Percentiles rank a stretch among this genome's conserved stretches.
These are phyloP conservation scores for Bicyclus anynana DNA, from an alignment of 1,140 invertebrate species.

Conservation along the genomic window DNA sequence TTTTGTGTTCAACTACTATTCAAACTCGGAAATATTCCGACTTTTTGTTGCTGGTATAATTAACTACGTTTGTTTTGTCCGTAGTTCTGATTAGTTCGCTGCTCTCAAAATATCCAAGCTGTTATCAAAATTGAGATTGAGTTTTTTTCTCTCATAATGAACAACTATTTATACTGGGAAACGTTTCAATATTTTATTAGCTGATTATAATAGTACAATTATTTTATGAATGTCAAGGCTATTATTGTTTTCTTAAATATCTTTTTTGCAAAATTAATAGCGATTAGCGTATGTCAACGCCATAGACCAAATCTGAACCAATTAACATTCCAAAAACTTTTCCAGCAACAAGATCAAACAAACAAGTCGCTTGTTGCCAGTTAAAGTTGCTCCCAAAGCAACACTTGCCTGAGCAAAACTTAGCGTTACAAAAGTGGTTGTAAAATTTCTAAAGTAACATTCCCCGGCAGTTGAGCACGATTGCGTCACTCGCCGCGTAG, in stretches of 20 bases:
- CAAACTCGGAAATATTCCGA: background rate
- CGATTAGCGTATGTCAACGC: too few relatives aligned
- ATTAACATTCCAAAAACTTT: too few relatives aligned
- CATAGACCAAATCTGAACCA: too few relatives aligned
- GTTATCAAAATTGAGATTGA: conserved; percentile 25
- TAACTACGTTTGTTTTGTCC: background rate
- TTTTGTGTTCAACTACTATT: conserved; percentile 1
- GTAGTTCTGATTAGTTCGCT: too few relatives aligned
- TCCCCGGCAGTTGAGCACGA: background rate
- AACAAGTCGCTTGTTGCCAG: background rate
- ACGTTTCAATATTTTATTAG: background rate
- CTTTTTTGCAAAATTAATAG: too few relatives aligned
- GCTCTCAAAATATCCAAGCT: conserved; percentile 28
- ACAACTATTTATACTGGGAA: background rate
- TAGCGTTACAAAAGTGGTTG: background rate
- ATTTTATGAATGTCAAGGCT: too few relatives aligned
- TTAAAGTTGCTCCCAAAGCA: background rate
- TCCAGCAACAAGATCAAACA: too few relatives aligned
- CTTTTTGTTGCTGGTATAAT: background rate
- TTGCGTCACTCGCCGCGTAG: background rate
- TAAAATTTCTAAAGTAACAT: background rate
- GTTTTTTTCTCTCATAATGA: background rate
- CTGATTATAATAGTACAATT: too few relatives aligned
- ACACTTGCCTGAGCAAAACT: background rate
- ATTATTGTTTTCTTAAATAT: too few relatives aligned